Percentiles rank a stretch among this genome's conserved stretches.
These are phyloP conservation scores for Cecropterus lyciades DNA, from an alignment of 1,140 invertebrate genomes.

Conservation along the genomic window DNA sequence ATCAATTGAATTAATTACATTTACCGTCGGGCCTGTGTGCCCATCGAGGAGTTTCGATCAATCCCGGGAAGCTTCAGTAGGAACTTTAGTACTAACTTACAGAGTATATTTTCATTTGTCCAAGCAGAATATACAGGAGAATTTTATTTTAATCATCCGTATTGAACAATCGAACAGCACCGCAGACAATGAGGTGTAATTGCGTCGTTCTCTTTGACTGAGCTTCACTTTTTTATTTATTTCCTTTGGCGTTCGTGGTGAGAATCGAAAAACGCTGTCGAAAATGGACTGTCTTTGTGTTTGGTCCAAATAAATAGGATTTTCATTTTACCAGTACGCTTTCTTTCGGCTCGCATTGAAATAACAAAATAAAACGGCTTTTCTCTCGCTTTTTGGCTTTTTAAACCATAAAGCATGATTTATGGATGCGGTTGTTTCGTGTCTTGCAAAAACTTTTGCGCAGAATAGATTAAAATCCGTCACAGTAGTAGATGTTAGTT, in stretches of 20 bases:
- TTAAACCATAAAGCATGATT: slow-evolving; percentile 30
- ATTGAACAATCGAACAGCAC: slow-evolving; percentile 54
- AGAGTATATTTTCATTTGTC: slow-evolving; percentile 28
- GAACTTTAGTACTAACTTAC: neutral
- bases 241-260: slow-evolving; percentile 16
- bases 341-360: slow-evolving; percentile 29
- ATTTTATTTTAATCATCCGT: slow-evolving; percentile 61
- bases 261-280: slow-evolving; percentile 32
- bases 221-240: slow-evolving; percentile 28
- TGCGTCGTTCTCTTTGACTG: slow-evolving; percentile 51
- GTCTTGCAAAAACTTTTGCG: neutral
- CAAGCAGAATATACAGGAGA: slow-evolving; percentile 39
- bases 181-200: slow-evolving; percentile 61
- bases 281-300: slow-evolving; percentile 32
- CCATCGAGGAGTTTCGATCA: slow-evolving; percentile 26
- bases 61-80: neutral
- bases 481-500: no score
- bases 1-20: slow-evolving; percentile 61
- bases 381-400: slow-evolving; percentile 18
- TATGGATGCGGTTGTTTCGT: slow-evolving; percentile 11
- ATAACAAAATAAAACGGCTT: slow-evolving; percentile 27
- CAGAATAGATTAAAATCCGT: neutral
- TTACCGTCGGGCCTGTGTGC: slow-evolving; percentile 39
- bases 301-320: slow-evolving; percentile 34
- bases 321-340: slow-evolving; percentile 26